A percentile compares a stretch with the other conserved stretches of the same genome.
Conservation (phyloP, 2,888 invertebrate genomes). For the Chymomyza amoena region DNA sequence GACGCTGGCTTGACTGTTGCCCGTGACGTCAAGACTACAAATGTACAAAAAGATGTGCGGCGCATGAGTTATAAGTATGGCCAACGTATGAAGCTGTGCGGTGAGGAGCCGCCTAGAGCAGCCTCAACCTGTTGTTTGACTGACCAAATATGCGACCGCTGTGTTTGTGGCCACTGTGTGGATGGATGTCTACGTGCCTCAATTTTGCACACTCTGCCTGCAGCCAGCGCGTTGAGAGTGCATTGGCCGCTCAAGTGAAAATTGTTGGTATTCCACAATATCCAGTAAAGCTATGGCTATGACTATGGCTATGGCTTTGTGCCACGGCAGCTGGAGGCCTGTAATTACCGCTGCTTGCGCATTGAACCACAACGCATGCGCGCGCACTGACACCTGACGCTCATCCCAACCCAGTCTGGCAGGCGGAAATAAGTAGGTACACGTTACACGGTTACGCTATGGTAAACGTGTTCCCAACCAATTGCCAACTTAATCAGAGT, state of each 20-base stretch:
- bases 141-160: slow-evolving; percentile 15
- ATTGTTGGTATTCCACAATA: background rate
- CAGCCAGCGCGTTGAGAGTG: slow-evolving; percentile 4
- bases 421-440: background rate
- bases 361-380: slow-evolving; percentile 7
- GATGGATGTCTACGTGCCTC: slow-evolving; percentile 29
- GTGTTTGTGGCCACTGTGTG: slow-evolving; percentile 4
- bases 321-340: background rate
- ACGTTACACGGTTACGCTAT: background rate
- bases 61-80: slow-evolving; percentile 47
- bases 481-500: slow-evolving; percentile 35
- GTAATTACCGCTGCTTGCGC: slow-evolving; percentile 10
- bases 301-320: background rate
- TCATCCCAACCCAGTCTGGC: slow-evolving; percentile 7
- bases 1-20: slow-evolving; percentile 31
- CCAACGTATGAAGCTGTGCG: background rate
- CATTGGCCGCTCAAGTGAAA: slow-evolving; percentile 19
- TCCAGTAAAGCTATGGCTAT: no score
- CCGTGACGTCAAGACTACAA: slow-evolving; percentile 55
- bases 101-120: background rate
- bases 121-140: slow-evolving; percentile 7
- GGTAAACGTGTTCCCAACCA: slow-evolving; percentile 52
- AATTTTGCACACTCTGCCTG: slow-evolving; percentile 10
- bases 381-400: slow-evolving; percentile 9
- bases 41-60: slow-evolving; percentile 46